Evolutionary conservation across 2,797 vertebrate genomes (phyloP).

Genomic region (Phataginus tetradactyla): DNA sequence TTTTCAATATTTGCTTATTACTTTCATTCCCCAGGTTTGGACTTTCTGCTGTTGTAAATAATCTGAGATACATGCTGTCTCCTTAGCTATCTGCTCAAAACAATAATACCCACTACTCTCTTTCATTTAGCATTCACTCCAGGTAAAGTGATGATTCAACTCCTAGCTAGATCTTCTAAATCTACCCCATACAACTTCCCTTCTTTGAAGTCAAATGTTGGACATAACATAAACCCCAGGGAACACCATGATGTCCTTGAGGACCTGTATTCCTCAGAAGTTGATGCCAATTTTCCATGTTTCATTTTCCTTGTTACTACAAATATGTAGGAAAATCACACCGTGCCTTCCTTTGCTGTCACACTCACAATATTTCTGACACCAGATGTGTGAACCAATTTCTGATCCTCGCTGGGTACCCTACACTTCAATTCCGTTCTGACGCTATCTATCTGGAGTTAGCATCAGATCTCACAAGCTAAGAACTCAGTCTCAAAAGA

Average conservation of each 20-base stretch:
- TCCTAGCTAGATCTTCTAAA: background rate
- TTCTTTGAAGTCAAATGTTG: background rate
- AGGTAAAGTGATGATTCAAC: background rate
- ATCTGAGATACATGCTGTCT: background rate
- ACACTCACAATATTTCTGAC: background rate
- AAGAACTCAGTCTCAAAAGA: background rate
- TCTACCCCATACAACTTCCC: background rate
- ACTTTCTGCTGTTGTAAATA: background rate
- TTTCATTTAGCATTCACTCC: background rate
- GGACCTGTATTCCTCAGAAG: background rate
- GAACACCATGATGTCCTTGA: background rate
- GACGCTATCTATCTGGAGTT: background rate
- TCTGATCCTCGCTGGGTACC: background rate
- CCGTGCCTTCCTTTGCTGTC: background rate
- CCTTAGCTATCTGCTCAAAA: background rate
- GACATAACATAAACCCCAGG: background rate
- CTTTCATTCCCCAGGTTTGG: background rate
- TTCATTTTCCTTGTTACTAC: slow-evolving; percentile 3
- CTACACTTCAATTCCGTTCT: background rate
- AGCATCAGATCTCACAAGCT: background rate
- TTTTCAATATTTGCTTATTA: background rate
- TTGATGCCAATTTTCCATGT: background rate
- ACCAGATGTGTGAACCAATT: background rate
- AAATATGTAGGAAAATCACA: background rate
- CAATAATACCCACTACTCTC: background rate